A percentile compares a stretch with the other conserved stretches of the same genome.
Conservation (phyloP, 2,888 invertebrate genomes). For the Cyaniris semiargus region DNA sequence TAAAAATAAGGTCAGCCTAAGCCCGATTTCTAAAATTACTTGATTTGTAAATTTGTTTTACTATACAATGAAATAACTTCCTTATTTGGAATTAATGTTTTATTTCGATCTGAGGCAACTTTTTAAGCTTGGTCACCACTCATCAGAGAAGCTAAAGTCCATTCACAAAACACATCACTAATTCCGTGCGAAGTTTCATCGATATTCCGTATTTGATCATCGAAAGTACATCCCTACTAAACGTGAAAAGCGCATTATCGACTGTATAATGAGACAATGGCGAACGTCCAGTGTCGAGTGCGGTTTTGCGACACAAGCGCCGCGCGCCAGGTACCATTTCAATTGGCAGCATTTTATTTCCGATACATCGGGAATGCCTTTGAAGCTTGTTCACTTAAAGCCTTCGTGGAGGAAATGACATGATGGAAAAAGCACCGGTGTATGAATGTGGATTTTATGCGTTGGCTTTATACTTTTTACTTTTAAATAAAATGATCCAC, state of each 20-base stretch:
- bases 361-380: constrained; percentile 3
- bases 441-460: not conserved
- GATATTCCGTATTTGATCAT: constrained; percentile 4
- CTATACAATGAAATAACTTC: not conserved
- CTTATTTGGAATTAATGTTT: not conserved
- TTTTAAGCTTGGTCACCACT: not conserved
- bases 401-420: not conserved
- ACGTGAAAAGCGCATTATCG: constrained; percentile 23
- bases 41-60: not conserved
- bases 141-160: not conserved
- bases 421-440: constrained; percentile 2
- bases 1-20: not conserved
- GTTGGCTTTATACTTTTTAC: not conserved
- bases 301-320: constrained; percentile 19
- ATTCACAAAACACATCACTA: constrained; percentile 1
- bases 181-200: not conserved
- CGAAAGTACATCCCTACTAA: constrained; percentile 4
- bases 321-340: constrained; percentile 2
- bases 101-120: not conserved
- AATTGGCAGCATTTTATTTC: constrained; percentile 24
- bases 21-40: not conserved
- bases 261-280: constrained; percentile 28
- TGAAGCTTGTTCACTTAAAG: constrained; percentile 9
- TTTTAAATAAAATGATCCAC: not conserved
- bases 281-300: constrained; percentile 16